Percentiles rank a stretch among this genome's conserved stretches.
Conservation (phyloP, 2,113 vertebrate genomes). For the Brachionichthys hirsutus region DNA sequence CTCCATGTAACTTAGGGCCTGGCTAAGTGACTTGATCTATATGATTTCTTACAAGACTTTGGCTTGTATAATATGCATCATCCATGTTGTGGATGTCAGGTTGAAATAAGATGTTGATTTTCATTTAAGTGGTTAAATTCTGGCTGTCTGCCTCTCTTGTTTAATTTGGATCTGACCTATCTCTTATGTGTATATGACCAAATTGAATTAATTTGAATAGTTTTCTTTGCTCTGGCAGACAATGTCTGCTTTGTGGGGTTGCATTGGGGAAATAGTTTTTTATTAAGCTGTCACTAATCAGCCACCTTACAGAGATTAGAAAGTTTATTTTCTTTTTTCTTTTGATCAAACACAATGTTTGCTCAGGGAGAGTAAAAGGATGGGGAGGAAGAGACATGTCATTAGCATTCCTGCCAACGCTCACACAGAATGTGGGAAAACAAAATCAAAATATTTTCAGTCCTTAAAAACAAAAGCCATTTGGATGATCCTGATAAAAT, state of each 20-base stretch:
- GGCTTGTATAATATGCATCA: slow-evolving; percentile 14
- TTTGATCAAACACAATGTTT: slow-evolving; percentile 30
- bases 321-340: slow-evolving; percentile 7
- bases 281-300: slow-evolving; percentile 62
- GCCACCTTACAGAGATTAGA: neutral
- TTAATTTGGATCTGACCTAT: slow-evolving; percentile 38
- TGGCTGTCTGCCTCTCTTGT: slow-evolving; percentile 24
- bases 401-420: slow-evolving; percentile 33
- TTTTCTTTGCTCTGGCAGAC: slow-evolving; percentile 44
- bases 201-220: slow-evolving; percentile 69
- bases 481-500: too few species aligned
- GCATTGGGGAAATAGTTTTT: slow-evolving; percentile 51
- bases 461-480: neutral
- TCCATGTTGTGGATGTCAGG: slow-evolving; percentile 28
- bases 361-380: slow-evolving; percentile 30
- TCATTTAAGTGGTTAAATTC: slow-evolving; percentile 42
- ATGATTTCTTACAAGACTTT: slow-evolving; percentile 31
- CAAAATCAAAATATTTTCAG: slow-evolving; percentile 30
- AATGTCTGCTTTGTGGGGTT: slow-evolving; percentile 41
- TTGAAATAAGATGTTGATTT: slow-evolving; percentile 25
- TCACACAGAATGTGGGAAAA: slow-evolving; percentile 32
- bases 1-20: too few species aligned
- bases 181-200: slow-evolving; percentile 39
- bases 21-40: slow-evolving; percentile 10
- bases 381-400: slow-evolving; percentile 13